These are phyloP conservation scores for Turritopsis rubra DNA, from an alignment of 30 jellyfish, hydroid and myxozoan species.

Conservation along the genomic window DNA sequence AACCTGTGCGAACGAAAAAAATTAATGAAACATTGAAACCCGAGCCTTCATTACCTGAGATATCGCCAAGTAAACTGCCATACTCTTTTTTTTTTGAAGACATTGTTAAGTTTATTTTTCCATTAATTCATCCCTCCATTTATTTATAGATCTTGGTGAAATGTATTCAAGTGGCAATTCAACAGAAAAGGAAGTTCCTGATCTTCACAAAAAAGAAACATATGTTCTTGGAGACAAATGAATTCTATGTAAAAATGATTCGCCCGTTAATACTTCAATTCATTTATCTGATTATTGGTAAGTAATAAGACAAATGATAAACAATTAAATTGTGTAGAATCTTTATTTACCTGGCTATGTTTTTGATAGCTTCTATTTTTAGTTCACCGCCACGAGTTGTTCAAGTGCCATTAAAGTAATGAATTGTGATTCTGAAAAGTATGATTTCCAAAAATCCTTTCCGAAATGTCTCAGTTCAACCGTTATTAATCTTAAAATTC, in stretches of 20 bases:
- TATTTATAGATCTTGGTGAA: neutral
- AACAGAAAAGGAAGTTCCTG: neutral
- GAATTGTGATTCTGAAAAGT: neutral
- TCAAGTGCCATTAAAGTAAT: neutral
- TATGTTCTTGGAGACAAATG: neutral
- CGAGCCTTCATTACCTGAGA: neutral
- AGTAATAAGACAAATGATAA: neutral
- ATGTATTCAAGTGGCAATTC: neutral
- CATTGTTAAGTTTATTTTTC: neutral
- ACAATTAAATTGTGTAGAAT: too few relatives aligned
- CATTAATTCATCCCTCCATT: neutral
- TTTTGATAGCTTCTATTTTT: too few relatives aligned
- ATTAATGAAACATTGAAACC: neutral
- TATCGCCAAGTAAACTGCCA: neutral
- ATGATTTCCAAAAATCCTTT: too few relatives aligned
- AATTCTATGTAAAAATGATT: neutral
- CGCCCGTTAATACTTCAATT: neutral
- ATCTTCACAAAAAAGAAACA: neutral
- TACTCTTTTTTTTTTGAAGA: too few relatives aligned
- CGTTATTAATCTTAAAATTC: neutral
- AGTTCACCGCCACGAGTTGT: neutral
- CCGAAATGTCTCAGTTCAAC: neutral
- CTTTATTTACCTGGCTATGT: too few relatives aligned
- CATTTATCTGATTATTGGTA: neutral
- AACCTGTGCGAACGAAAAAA: neutral